A percentile compares a stretch with the other conserved stretches of the same genome.
These are phyloP conservation scores for Lemur catta DNA, from an alignment of 2,797 vertebrate species.

Conservation along the genomic window DNA sequence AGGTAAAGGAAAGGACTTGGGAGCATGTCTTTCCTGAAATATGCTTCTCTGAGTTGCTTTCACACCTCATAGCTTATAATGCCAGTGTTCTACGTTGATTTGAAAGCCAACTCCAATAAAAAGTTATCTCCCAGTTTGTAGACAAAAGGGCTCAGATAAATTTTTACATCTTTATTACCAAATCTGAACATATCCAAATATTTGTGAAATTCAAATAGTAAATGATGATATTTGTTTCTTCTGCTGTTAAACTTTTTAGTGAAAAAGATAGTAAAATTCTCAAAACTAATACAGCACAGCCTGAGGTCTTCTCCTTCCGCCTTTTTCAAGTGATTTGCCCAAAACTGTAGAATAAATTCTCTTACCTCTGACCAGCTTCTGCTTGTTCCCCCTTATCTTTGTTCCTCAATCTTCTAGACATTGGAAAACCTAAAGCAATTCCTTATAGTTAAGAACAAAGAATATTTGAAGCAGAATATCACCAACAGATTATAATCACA, in stretches of 20 bases:
- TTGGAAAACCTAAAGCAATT: background rate
- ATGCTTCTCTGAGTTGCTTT: background rate
- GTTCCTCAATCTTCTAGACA: constrained; percentile 37
- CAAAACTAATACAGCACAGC: background rate
- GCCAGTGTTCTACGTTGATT: background rate
- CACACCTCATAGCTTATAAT: background rate
- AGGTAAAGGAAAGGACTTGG: background rate
- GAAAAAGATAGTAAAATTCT: background rate
- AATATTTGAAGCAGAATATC: background rate
- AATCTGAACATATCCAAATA: background rate
- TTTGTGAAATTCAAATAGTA: background rate
- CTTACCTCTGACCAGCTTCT: constrained; percentile 59
- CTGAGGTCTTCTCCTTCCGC: background rate
- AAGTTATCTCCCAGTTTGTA: background rate
- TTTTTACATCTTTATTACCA: background rate
- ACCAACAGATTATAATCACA: background rate
- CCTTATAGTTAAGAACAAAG: background rate
- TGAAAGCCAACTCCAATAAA: background rate
- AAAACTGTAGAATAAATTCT: background rate
- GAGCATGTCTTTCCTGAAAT: background rate
- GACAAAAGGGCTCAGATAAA: background rate
- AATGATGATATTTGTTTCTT: background rate
- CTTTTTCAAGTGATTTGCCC: background rate
- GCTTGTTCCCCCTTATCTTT: background rate
- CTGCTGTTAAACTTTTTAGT: background rate